phyloP scores from a whole-genome alignment of 2,797 vertebrate species.

The Tadarida brasiliensis region DNA sequence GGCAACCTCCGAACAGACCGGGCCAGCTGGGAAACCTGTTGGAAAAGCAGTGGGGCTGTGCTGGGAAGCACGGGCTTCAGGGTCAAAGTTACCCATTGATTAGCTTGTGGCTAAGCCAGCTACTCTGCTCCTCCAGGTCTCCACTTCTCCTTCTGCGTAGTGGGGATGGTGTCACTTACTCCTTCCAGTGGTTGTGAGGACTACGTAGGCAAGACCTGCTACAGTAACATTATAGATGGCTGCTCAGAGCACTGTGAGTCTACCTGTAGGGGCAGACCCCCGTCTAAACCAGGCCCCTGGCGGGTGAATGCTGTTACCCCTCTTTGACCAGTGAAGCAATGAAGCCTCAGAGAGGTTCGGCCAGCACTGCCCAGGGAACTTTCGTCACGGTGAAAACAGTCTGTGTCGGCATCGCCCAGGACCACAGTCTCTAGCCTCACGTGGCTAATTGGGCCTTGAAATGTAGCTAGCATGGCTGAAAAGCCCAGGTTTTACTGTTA shows the following conservation, averaged over 20 bases:
- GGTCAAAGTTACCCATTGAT: too few relatives aligned
- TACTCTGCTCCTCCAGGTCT: not conserved
- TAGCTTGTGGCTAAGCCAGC: not conserved
- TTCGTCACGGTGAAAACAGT: not conserved
- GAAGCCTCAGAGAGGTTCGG: not conserved
- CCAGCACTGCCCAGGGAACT: not conserved
- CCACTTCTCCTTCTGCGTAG: not conserved
- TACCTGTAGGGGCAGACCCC: not conserved
- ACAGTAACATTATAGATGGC: not conserved
- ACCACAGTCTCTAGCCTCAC: not conserved
- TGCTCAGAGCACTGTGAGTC: not conserved
- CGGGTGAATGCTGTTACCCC: not conserved
- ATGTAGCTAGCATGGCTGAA: not conserved
- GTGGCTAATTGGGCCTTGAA: not conserved
- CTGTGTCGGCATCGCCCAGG: accelerated
- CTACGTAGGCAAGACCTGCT: not conserved
- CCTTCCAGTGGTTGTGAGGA: not conserved
- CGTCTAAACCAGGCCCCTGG: not conserved
- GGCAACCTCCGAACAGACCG: not conserved
- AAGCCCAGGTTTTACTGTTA: not conserved
- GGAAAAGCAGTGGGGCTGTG: not conserved
- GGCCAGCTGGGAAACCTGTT: not conserved
- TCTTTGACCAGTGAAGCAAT: not conserved
- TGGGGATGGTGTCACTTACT: not conserved
- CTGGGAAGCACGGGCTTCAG: not conserved